Evolutionary conservation across 2,888 invertebrate species (phyloP).

Genomic region (Aphidoletes aphidimyza): DNA sequence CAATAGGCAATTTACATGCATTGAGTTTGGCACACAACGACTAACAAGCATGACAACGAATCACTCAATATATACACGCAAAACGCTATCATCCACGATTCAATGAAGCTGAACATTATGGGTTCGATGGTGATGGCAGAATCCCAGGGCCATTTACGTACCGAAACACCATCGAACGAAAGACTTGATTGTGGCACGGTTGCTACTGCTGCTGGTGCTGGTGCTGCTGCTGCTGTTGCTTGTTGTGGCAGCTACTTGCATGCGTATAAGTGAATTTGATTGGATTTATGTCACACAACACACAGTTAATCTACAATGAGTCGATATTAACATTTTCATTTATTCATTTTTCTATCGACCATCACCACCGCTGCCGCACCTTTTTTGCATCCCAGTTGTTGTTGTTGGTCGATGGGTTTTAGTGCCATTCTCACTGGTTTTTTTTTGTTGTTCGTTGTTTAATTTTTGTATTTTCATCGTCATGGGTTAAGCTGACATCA

Average conservation of each 20-base stretch:
- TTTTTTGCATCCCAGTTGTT: neutral
- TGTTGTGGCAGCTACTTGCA: neutral
- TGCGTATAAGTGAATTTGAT: slow-evolving; percentile 52
- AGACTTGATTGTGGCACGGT: no score
- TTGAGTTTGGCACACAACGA: neutral
- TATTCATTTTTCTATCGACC: slow-evolving; percentile 1
- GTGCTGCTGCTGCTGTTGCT: no score
- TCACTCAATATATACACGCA: slow-evolving; percentile 15
- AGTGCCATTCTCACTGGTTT: neutral
- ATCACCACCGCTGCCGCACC: neutral
- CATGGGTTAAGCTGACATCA: slow-evolving; percentile 8
- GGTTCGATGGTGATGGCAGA: no score
- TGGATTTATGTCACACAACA: slow-evolving; percentile 49
- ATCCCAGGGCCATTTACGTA: neutral
- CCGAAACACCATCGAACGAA: no score
- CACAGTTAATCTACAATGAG: slow-evolving; percentile 35
- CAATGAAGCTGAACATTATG: neutral
- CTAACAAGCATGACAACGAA: slow-evolving; percentile 33
- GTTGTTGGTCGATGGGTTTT: neutral
- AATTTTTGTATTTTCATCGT: slow-evolving; percentile 17
- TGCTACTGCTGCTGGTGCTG: no score
- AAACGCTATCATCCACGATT: slow-evolving; percentile 1
- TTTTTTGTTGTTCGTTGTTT: neutral
- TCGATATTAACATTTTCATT: slow-evolving; percentile 26
- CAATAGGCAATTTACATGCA: slow-evolving; percentile 52